Evolutionary conservation across 2,888 invertebrate genomes (phyloP).

Genomic region (Troilus luridus): DNA sequence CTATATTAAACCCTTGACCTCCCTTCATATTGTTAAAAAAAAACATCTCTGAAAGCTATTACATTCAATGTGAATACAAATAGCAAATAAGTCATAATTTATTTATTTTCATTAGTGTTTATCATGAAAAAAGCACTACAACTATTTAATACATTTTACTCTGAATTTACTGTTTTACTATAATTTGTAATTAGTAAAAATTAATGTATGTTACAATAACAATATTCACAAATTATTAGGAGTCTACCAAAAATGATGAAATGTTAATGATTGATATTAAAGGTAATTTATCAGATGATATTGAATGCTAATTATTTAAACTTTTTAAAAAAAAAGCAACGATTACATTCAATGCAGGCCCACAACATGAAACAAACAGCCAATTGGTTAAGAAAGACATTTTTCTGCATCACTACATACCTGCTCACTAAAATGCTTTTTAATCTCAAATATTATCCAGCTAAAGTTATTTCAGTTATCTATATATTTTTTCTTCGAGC

Average conservation of each 20-base stretch:
- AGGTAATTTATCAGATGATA: neutral
- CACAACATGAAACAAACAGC: neutral
- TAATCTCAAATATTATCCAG: neutral
- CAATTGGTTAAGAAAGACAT: neutral
- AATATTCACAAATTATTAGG: neutral
- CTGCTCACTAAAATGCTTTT: neutral
- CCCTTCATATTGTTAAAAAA: too few species aligned
- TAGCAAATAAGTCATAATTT: too few species aligned
- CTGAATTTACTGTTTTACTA: neutral
- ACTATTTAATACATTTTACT: neutral
- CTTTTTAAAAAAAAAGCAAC: neutral
- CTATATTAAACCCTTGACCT: too few species aligned
- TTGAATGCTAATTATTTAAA: neutral
- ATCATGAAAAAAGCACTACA: neutral
- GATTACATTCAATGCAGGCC: neutral
- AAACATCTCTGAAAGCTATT: too few species aligned
- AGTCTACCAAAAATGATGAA: neutral
- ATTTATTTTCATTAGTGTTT: too few species aligned
- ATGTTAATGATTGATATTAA: neutral
- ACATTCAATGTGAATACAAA: too few species aligned
- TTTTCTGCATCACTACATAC: neutral
- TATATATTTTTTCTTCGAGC: neutral
- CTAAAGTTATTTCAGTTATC: neutral
- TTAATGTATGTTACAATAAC: neutral
- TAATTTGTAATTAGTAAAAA: neutral